phyloP scores from a whole-genome alignment of 1,140 invertebrate genomes.

The Megathymus violae region DNA sequence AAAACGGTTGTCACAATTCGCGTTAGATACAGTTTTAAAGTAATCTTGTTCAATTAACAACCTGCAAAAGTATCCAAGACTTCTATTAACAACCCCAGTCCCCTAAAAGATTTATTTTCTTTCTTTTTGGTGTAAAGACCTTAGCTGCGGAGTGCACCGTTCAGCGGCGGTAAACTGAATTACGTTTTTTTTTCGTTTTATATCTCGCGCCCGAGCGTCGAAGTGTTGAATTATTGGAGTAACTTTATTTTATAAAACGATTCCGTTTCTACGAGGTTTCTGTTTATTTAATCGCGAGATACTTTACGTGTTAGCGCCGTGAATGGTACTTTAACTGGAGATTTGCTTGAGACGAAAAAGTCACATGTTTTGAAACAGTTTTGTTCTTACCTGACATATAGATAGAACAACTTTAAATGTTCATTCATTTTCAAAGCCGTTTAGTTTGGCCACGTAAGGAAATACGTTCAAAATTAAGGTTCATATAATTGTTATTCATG shows the following conservation, averaged over 20 bases:
- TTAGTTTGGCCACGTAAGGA: too few relatives aligned
- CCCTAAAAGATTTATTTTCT: conserved; percentile 63
- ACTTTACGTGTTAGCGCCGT: conserved; percentile 41
- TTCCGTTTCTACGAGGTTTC: conserved; percentile 60
- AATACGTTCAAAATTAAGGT: too few relatives aligned
- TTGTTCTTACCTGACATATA: too few relatives aligned
- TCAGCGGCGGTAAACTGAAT: conserved; percentile 64
- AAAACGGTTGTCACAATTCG: neutral
- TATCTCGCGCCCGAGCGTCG: conserved; percentile 59
- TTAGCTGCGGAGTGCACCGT: conserved; percentile 38
- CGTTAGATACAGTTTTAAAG: neutral
- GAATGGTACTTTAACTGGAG: neutral
- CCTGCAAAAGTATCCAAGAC: neutral
- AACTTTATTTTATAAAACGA: conserved; percentile 76
- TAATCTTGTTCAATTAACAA: conserved; percentile 1
- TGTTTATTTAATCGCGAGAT: conserved; percentile 65
- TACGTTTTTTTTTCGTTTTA: conserved; percentile 72
- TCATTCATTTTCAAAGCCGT: too few relatives aligned
- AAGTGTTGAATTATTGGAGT: conserved; percentile 73
- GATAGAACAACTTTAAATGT: too few relatives aligned
- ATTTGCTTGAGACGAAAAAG: conserved; percentile 5
- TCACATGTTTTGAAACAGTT: neutral
- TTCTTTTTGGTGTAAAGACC: conserved; percentile 50
- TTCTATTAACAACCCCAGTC: conserved; percentile 29
- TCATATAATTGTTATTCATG: too few relatives aligned